Conservation (phyloP, 2,888 invertebrate genomes). For the Eilema depressum region DNA sequence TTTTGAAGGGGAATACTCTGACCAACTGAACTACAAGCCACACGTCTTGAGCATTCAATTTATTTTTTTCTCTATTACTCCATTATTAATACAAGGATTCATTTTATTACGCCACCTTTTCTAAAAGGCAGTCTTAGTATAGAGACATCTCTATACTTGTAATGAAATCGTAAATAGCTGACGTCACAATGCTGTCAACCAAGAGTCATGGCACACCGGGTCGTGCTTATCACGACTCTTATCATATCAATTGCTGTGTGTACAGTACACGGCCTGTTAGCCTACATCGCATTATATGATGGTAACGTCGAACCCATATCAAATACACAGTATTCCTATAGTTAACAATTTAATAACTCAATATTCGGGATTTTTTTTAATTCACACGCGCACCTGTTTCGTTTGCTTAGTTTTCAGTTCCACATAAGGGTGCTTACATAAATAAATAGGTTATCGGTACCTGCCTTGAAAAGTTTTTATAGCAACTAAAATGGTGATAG, state of each 20-base stretch:
- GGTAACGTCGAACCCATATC: not conserved
- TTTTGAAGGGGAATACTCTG: too few relatives aligned
- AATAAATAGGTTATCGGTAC: too few relatives aligned
- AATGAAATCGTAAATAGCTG: slow-evolving; percentile 1
- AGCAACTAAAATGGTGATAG: too few relatives aligned
- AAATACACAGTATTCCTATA: not conserved
- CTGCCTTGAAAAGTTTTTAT: too few relatives aligned
- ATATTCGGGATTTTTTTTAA: too few relatives aligned
- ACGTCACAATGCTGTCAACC: slow-evolving; percentile 6
- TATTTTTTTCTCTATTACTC: not conserved
- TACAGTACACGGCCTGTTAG: slow-evolving; percentile 33
- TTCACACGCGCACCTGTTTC: too few relatives aligned
- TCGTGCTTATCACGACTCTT: slow-evolving; percentile 39
- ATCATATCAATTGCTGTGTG: slow-evolving; percentile 45
- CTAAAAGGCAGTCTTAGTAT: not conserved
- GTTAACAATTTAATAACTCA: not conserved
- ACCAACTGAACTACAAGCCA: too few relatives aligned
- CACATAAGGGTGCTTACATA: too few relatives aligned
- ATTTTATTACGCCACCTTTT: not conserved
- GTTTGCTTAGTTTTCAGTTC: too few relatives aligned
- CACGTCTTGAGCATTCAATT: too few relatives aligned
- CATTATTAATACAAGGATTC: not conserved
- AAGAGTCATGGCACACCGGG: not conserved
- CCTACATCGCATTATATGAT: slow-evolving; percentile 25
- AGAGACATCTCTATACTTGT: not conserved